These are phyloP conservation scores for Coenonympha arcania DNA, from an alignment of 2,888 invertebrate genomes.

Conservation along the genomic window DNA sequence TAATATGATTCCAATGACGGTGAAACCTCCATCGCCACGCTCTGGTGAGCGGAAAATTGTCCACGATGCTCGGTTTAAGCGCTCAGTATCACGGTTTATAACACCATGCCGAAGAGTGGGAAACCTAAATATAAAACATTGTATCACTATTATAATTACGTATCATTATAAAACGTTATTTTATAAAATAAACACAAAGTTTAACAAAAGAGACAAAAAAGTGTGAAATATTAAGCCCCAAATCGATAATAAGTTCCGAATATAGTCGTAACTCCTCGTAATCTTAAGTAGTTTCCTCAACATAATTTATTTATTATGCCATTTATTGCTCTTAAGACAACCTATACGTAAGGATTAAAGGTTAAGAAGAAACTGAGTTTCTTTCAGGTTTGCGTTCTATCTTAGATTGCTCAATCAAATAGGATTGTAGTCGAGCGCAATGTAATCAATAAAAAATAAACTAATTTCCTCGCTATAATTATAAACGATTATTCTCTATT, in stretches of 20 bases:
- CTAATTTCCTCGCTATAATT: background rate
- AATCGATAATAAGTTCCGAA: no score
- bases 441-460: background rate
- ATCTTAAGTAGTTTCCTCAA: no score
- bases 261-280: no score
- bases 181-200: no score
- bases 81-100: slow-evolving; percentile 46
- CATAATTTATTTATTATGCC: no score
- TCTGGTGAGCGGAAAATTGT: slow-evolving; percentile 61
- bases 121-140: background rate
- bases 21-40: slow-evolving; percentile 58
- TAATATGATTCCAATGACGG: slow-evolving; percentile 64
- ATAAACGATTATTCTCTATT: background rate
- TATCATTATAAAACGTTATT: no score
- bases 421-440: background rate
- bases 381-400: background rate
- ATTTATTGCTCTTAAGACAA: no score
- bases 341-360: no score
- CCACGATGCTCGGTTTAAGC: slow-evolving; percentile 50
- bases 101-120: background rate
- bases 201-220: no score
- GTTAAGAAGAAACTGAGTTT: background rate
- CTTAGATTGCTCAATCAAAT: background rate
- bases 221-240: no score
- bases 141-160: no score